Evolutionary conservation across 2,113 vertebrate genomes (phyloP).

Genomic region (Sisor rabdophorus): DNA sequence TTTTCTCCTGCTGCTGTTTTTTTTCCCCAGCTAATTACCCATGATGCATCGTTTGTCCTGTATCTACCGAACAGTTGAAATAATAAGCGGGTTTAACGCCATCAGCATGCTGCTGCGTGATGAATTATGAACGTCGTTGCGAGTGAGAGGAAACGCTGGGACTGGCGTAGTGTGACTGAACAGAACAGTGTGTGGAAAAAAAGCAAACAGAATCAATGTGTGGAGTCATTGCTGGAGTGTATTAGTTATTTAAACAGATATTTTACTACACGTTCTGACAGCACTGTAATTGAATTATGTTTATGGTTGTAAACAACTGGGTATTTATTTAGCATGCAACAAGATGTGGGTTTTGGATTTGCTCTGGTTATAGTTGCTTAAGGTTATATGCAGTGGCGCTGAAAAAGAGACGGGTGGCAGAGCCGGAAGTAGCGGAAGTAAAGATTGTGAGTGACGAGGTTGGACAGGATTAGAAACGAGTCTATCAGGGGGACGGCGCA

Average conservation of each 20-base stretch:
- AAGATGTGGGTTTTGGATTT: not conserved
- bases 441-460: no score
- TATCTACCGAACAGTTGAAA: conserved; percentile 30
- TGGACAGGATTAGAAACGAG: no score
- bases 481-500: no score
- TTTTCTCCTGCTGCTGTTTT: not conserved
- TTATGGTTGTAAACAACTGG: not conserved
- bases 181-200: not conserved
- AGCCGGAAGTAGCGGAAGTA: no score
- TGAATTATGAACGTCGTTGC: conserved; percentile 12
- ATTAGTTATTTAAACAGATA: not conserved
- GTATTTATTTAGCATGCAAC: not conserved
- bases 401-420: no score
- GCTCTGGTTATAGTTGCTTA: no score
- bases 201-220: conserved; percentile 25
- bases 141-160: not conserved
- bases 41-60: conserved; percentile 18
- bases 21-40: conserved; percentile 3
- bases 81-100: conserved; percentile 20
- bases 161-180: not conserved
- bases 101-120: conserved; percentile 19
- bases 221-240: conserved; percentile 2
- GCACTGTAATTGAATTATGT: not conserved
- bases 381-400: no score
- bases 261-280: not conserved